Evolutionary conservation across 2,888 invertebrate genomes (phyloP).

Genomic region (Lasius fuliginosus): DNA sequence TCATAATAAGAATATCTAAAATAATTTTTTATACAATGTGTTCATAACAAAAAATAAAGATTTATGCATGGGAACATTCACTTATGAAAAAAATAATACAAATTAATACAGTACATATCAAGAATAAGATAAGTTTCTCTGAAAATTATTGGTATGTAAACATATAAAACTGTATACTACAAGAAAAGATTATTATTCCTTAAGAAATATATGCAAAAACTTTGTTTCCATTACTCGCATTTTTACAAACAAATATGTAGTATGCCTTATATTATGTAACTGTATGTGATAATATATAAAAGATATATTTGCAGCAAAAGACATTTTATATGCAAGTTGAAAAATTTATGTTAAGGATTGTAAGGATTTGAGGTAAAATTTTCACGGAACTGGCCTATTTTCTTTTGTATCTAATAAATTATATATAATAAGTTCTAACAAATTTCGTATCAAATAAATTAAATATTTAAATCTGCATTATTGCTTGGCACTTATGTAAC

Average conservation of each 20-base stretch:
- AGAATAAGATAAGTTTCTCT: constrained; percentile 1
- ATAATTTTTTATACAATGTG: not conserved
- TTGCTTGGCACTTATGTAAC: constrained; percentile 63
- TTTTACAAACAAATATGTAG: constrained; percentile 30
- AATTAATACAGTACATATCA: not conserved
- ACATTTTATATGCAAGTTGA: constrained; percentile 24
- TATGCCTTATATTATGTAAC: constrained; percentile 31
- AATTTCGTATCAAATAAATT: constrained; percentile 16
- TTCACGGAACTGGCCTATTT: constrained; percentile 3
- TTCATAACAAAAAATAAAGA: constrained; percentile 20
- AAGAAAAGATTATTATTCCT: constrained; percentile 1
- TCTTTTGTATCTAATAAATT: constrained; percentile 20
- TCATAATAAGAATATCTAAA: constrained; percentile 27
- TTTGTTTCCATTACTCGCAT: not conserved
- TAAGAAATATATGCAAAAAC: constrained; percentile 22
- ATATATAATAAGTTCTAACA: not conserved
- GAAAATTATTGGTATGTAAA: not conserved
- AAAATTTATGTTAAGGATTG: constrained; percentile 25
- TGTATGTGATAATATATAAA: constrained; percentile 13
- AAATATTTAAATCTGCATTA: constrained; percentile 14
- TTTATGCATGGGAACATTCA: not conserved
- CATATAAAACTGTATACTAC: not conserved
- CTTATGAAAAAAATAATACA: constrained; percentile 15
- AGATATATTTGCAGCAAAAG: constrained; percentile 21
- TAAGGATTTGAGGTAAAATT: constrained; percentile 3